These are phyloP conservation scores for Xenus cinereus DNA, from an alignment of 2,113 vertebrate species.

Conservation along the genomic window DNA sequence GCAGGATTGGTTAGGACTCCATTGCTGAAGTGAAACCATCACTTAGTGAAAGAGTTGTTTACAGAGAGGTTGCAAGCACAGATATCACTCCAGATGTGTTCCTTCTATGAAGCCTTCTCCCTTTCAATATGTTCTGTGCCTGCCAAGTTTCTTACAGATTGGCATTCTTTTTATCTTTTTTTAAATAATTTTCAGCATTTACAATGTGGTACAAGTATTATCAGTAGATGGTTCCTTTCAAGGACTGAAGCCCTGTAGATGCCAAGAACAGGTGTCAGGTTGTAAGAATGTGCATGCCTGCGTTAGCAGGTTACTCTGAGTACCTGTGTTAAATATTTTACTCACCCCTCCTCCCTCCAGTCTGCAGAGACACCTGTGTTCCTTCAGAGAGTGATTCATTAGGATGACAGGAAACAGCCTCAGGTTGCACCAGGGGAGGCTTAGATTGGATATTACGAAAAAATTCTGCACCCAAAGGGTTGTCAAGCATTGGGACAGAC, in stretches of 20 bases:
- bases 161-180: background rate
- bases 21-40: background rate
- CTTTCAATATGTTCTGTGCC: background rate
- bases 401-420: background rate
- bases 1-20: background rate
- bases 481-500: background rate
- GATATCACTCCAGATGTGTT: slow-evolving; percentile 26
- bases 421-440: background rate
- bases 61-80: background rate
- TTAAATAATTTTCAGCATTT: background rate
- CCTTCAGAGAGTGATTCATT: background rate
- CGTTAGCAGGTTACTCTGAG: background rate
- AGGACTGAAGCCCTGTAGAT: background rate
- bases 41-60: background rate
- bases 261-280: background rate
- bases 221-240: background rate
- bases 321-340: background rate
- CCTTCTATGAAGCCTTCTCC: background rate
- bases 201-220: background rate
- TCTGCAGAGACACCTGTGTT: background rate
- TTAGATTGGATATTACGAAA: background rate
- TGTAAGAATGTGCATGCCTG: background rate
- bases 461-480: background rate
- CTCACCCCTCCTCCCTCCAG: background rate
- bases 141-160: background rate